phyloP scores from a whole-genome alignment of 2,797 vertebrate species.

The Neomorphus geoffroyi region DNA sequence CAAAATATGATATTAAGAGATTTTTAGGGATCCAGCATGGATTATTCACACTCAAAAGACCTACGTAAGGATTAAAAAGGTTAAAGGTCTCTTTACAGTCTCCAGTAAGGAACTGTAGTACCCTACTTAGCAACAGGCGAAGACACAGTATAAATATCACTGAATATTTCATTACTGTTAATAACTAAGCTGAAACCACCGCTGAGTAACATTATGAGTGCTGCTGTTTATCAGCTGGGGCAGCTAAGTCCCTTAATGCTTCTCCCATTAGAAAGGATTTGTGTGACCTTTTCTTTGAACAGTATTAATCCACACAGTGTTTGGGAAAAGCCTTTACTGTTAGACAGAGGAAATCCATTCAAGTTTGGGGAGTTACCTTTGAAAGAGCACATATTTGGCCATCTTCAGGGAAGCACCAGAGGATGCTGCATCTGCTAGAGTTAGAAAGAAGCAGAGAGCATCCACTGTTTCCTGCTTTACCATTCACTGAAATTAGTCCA shows the following conservation, averaged over 20 bases:
- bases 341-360: not conserved
- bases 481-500: not conserved
- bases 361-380: not conserved
- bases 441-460: not conserved
- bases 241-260: slow-evolving; percentile 30
- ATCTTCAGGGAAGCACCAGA: not conserved
- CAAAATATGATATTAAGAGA: not conserved
- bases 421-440: not conserved
- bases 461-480: not conserved
- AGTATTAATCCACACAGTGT: not conserved
- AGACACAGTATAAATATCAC: not conserved
- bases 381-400: not conserved
- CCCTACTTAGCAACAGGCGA: not conserved
- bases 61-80: not conserved
- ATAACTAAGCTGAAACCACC: not conserved
- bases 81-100: not conserved
- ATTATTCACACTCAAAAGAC: not conserved
- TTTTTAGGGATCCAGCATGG: not conserved
- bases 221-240: not conserved
- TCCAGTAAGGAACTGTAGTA: not conserved
- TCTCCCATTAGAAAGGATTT: slow-evolving; percentile 33
- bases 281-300: slow-evolving; percentile 15
- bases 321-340: not conserved
- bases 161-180: not conserved
- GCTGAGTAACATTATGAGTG: not conserved